phyloP scores from a whole-genome alignment of 2,888 invertebrate genomes.

The Heliconius hortense region DNA sequence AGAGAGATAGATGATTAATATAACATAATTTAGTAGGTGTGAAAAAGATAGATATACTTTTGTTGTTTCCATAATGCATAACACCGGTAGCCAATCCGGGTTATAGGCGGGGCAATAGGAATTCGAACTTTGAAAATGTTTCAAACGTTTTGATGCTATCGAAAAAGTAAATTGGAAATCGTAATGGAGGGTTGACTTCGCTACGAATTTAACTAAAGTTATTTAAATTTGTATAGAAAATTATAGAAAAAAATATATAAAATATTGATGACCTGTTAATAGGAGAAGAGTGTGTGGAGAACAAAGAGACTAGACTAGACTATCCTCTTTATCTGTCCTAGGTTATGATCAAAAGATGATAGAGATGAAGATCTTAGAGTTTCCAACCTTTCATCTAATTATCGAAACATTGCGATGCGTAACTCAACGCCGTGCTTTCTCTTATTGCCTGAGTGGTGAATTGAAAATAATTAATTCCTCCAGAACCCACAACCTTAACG shows the following conservation, averaged over 20 bases:
- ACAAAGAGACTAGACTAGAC: neutral
- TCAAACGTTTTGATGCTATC: slow-evolving; percentile 48
- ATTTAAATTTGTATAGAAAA: slow-evolving; percentile 8
- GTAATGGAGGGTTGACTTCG: slow-evolving; percentile 37
- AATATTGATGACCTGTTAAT: neutral
- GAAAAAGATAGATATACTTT: slow-evolving; percentile 60
- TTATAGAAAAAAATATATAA: too few relatives aligned
- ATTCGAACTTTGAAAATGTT: slow-evolving; percentile 58
- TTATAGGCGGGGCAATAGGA: slow-evolving; percentile 59
- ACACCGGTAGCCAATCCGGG: slow-evolving; percentile 72
- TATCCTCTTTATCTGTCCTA: neutral
- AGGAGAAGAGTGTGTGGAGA: neutral
- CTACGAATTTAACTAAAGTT: slow-evolving; percentile 28
- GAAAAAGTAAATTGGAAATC: slow-evolving; percentile 42
- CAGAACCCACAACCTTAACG: neutral
- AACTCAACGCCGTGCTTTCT: too few relatives aligned
- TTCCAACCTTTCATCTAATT: too few relatives aligned
- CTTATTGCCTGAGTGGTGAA: too few relatives aligned
- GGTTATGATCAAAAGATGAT: neutral
- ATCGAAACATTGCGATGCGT: too few relatives aligned
- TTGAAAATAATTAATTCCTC: too few relatives aligned
- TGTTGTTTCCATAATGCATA: slow-evolving; percentile 54
- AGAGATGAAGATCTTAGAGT: too few relatives aligned
- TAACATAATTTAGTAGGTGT: slow-evolving; percentile 45
- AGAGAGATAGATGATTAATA: slow-evolving; percentile 54